phyloP scores from a whole-genome alignment of 2,888 invertebrate genomes.

The Elegia similella region DNA sequence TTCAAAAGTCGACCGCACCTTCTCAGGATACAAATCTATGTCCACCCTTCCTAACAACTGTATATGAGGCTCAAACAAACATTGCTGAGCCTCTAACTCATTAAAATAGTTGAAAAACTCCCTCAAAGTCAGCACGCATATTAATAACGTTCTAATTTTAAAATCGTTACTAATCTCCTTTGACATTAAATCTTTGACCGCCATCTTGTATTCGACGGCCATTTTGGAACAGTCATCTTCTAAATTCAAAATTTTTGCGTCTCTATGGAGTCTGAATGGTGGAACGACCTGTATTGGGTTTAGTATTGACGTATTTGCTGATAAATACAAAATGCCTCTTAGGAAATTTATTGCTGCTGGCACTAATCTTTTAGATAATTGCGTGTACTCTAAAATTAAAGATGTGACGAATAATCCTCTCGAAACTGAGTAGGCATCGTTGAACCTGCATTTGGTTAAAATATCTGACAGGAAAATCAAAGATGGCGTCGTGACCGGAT shows the following conservation, averaged over 20 bases:
- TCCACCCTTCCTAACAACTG: constrained; percentile 81
- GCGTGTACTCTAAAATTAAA: constrained; percentile 89
- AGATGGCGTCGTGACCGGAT: constrained; percentile 93
- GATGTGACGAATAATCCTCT: constrained; percentile 89
- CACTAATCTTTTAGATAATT: constrained; percentile 89
- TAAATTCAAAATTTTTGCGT: constrained; percentile 82
- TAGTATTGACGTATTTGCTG: constrained; percentile 83
- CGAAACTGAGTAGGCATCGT: constrained; percentile 85
- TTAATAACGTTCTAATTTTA: constrained; percentile 83
- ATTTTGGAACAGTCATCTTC: constrained; percentile 69
- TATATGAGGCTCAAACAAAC: constrained; percentile 79
- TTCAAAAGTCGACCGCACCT: constrained; percentile 69
- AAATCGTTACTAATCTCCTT: constrained; percentile 82
- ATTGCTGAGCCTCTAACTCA: constrained; percentile 63
- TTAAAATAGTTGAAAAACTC: constrained; percentile 81
- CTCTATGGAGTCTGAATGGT: constrained; percentile 84
- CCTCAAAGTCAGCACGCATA: constrained; percentile 78
- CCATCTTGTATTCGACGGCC: constrained; percentile 65
- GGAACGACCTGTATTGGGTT: constrained; percentile 84
- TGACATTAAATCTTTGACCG: constrained; percentile 78
- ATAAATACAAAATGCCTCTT: constrained; percentile 87
- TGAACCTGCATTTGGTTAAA: constrained; percentile 83
- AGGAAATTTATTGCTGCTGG: constrained; percentile 92
- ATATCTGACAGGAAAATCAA: constrained; percentile 92
- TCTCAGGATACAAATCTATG: constrained; percentile 83